Base-by-base conservation (phyloP, 2,113 vertebrate species). In the Pogona vitticeps region DNA sequence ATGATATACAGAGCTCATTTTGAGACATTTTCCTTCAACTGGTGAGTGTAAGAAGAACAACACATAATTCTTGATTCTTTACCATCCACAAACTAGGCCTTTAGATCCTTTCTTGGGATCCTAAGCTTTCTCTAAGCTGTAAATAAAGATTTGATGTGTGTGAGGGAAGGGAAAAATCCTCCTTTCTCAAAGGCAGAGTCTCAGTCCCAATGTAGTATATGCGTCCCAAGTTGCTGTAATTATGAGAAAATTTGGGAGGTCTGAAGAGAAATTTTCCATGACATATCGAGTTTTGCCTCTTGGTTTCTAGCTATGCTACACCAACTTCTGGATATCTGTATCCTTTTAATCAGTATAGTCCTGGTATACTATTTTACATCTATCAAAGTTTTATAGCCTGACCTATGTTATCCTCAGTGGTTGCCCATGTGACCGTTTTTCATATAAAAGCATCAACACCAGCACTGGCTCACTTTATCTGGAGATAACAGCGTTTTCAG, bases 401-500 rank as follows among this genome's bases (percentile, higher is more conserved):
- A 59, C 42, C 1, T 82, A 86, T 82, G 82, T 76, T 88, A 80
- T 28, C 0, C 42, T 15, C 73, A 26, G 82, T 89, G 91, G 75
- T 88, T 85, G 88, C 92, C 94, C 82, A 88, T 88, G 90, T 84
- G 91, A 92, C 86, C 83, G 8, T 92, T 90, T 90, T 76, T 52
- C 21, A 59, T 91, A 91, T 88, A 90, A 91, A 83, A 92, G 91
- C 71, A 0, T 20, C 0, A 0, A 73, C 0, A 78, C 93, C 67
- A 80, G 90, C 90, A 84, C 70, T 84, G 17, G 31, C 84, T 81
- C 6, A 89, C 88, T 89, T 90, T 90, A 28, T 86, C 90, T 91
- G 86, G 87, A 87, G 89, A 89, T 87, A 78, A 86, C 92, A 40
- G 92, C 85, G 91, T 94, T 91, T 89, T 21, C 83, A 92, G 91